Evolutionary conservation across 2,113 vertebrate genomes (phyloP).

Genomic region (Pleuronectes platessa): DNA sequence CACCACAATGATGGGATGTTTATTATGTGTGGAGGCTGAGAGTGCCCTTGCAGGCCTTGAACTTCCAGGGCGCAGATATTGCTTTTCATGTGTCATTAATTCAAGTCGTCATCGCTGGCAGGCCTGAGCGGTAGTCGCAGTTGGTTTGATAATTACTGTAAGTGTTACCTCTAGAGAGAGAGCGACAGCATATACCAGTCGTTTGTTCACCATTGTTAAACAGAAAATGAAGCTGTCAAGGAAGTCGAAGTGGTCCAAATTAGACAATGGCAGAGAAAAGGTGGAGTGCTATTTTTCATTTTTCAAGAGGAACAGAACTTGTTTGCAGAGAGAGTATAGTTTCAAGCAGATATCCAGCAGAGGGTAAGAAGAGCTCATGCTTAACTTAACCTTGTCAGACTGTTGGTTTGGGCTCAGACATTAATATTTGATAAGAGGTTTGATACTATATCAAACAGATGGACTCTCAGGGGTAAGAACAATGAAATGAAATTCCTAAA

Average conservation of each 20-base stretch:
- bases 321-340: not conserved
- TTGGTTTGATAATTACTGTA: slow-evolving; percentile 74
- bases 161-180: slow-evolving; percentile 70
- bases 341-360: not conserved
- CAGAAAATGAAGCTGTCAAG: slow-evolving; percentile 42
- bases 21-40: slow-evolving; percentile 72
- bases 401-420: not conserved
- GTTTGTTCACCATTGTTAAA: slow-evolving; percentile 54
- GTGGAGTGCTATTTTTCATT: not conserved
- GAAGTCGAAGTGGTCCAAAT: slow-evolving; percentile 32
- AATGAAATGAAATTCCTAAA: slow-evolving; percentile 7
- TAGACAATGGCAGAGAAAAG: not conserved
- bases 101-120: slow-evolving; percentile 75
- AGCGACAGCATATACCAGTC: slow-evolving; percentile 63
- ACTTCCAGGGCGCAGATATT: slow-evolving; percentile 73
- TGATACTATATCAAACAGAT: slow-evolving; percentile 25
- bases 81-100: slow-evolving; percentile 84
- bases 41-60: slow-evolving; percentile 71
- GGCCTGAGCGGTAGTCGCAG: slow-evolving; percentile 71
- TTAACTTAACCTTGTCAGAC: not conserved
- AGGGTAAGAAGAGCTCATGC: not conserved
- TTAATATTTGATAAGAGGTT: not conserved
- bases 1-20: slow-evolving; percentile 73
- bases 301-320: not conserved
- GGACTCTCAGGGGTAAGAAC: not conserved